A percentile compares a stretch with the other conserved stretches of the same genome.
These are phyloP conservation scores for Grus americana DNA, from an alignment of 2,113 vertebrate species.

Conservation along the genomic window DNA sequence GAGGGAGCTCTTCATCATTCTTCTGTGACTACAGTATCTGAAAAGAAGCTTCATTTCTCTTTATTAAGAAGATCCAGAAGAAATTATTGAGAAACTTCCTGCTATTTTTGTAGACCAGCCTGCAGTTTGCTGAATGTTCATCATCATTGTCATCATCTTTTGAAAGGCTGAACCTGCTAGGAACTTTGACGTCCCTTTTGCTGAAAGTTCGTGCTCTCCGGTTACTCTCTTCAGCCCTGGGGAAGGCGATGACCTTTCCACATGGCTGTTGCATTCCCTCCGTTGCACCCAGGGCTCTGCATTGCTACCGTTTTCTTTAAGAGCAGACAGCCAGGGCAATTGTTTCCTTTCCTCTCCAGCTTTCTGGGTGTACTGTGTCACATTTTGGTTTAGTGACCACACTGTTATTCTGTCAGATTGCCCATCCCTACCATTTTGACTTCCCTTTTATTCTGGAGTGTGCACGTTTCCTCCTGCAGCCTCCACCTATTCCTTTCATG, in stretches of 20 bases:
- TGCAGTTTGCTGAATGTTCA: neutral
- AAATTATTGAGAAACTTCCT: neutral
- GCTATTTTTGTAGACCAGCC: neutral
- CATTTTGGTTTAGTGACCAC: neutral
- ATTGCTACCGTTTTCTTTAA: neutral
- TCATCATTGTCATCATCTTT: neutral
- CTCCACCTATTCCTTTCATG: neutral
- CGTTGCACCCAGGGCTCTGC: neutral
- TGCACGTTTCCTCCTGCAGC: neutral
- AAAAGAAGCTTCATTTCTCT: neutral
- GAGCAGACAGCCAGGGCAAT: neutral
- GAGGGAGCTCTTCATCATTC: neutral
- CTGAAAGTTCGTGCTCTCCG: neutral
- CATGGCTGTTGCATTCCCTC: fast-evolving
- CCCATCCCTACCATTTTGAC: neutral
- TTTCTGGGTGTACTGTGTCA: neutral
- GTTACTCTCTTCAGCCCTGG: neutral
- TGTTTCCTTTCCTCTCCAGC: neutral
- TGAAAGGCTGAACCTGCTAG: neutral
- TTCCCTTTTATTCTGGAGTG: neutral
- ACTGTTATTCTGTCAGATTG: neutral
- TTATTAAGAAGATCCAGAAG: neutral
- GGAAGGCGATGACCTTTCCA: neutral
- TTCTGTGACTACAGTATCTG: neutral
- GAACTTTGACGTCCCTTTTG: neutral